Evolutionary conservation across 2,888 invertebrate species (phyloP), one percentile per base, ranked within the genome.

Genomic region (Andrena dorsata): DNA sequence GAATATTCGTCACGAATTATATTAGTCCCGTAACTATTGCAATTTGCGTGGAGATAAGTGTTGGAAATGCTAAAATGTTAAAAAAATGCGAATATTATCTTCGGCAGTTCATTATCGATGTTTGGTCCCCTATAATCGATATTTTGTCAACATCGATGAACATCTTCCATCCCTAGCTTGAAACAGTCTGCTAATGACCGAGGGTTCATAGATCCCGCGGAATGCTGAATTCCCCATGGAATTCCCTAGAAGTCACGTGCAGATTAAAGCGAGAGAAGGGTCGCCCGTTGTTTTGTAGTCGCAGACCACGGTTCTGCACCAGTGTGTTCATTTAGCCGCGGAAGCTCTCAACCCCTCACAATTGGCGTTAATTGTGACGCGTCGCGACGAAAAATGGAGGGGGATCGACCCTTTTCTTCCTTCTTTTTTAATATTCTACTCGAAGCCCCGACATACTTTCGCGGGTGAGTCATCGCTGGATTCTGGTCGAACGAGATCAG

Each of bases 281-380:
- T 51, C 10, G 72, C 60, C 65, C 51, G 65, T 60, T 4, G 49
- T 72, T 72, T 72, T 66, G 26, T 35, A 49, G 69, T 41, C 20
- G 35, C 30, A n/a, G 71, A 28, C 58, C 32, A 3, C 16, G 23
- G n/a, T 10, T 10, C 30, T 49, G 64, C 30, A 53, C 61, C 26
- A 41, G 23, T 35, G 64, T 16, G 32, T 56, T 28, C 65, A 51
- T 77, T 63, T 47, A 53, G 41, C 23, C 41, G 65, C 65, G 73
- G 65, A 65, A 73, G 56, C 64, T 8, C 5, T 32, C 13, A 20
- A n/a, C 61, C 20, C 23, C 47, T 58, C 76, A 83, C 88, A 88
- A 89, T 88, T 89, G 86, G 81, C 83, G 85, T 86, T 90, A 88
- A 90, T 90, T 88, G 85, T 84, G 76, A 80, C 64, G 82, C 69